Percentiles rank a stretch among this genome's conserved stretches.
Evolutionary conservation across 2,113 vertebrate species (phyloP).

Genomic region (Oenanthe melanoleuca): DNA sequence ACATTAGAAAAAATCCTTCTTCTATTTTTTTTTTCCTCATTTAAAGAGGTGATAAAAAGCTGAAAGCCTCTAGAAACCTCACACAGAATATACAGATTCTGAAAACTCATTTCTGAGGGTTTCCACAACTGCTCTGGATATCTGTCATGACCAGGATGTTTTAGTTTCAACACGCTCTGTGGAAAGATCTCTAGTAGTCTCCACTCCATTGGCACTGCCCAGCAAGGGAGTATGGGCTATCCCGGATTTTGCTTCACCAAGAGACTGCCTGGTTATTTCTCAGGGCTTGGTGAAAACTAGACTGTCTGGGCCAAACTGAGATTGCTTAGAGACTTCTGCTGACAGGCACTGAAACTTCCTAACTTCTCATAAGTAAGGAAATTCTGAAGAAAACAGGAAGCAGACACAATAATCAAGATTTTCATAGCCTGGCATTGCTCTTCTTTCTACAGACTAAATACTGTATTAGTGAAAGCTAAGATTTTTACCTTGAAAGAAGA

Average conservation of each 20-base stretch:
- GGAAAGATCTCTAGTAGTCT: background rate
- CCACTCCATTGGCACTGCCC: background rate
- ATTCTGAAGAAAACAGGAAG: background rate
- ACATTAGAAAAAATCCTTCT: background rate
- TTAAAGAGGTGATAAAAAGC: background rate
- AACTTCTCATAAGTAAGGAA: background rate
- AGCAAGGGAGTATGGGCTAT: background rate
- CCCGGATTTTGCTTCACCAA: background rate
- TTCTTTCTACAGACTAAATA: background rate
- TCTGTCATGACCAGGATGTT: rapidly evolving
- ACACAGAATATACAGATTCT: background rate
- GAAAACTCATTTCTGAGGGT: background rate
- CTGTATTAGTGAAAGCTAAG: rapidly evolving
- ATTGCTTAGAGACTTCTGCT: background rate
- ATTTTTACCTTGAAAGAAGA: background rate
- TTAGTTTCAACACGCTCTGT: rapidly evolving
- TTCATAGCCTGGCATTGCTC: background rate
- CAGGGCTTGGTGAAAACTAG: background rate
- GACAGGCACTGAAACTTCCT: background rate
- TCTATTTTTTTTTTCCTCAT: background rate
- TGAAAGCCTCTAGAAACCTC: background rate
- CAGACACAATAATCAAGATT: background rate
- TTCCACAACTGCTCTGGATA: background rate
- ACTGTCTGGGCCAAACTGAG: background rate
- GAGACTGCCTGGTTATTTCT: background rate